These are phyloP conservation scores for Zhengitettix transpicula DNA, from an alignment of 2,888 invertebrate genomes.

Conservation along the genomic window DNA sequence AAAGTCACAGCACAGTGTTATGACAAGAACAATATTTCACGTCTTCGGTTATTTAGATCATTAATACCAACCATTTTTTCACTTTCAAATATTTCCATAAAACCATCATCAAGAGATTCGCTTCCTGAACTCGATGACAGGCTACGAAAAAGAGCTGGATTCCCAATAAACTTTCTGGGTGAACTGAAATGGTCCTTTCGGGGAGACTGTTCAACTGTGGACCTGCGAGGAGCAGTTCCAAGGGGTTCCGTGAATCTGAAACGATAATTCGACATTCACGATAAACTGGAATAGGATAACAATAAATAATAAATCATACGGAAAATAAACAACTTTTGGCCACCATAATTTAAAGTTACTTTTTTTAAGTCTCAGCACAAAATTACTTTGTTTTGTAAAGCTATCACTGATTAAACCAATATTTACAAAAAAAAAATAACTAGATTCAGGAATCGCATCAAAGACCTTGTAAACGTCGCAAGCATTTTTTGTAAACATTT, in stretches of 20 bases:
- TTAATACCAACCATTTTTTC: slow-evolving; percentile 26
- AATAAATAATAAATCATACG: no score
- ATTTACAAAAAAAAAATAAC: no score
- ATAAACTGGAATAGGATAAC: background rate
- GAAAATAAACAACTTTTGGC: background rate
- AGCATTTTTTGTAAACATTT: no score
- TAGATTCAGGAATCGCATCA: no score
- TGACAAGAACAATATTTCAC: background rate
- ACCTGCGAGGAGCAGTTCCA: slow-evolving; percentile 24
- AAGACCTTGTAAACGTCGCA: no score
- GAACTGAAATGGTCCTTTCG: slow-evolving; percentile 15
- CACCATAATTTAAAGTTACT: no score
- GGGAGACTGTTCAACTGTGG: slow-evolving; percentile 11
- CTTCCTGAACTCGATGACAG: slow-evolving; percentile 33
- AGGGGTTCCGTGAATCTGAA: slow-evolving; percentile 27
- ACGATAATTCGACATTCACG: background rate
- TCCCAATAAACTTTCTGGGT: background rate
- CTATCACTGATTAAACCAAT: no score
- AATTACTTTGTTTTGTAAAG: no score
- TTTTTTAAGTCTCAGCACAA: no score
- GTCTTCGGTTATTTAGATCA: background rate
- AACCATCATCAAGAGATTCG: slow-evolving; percentile 46
- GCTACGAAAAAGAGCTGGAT: slow-evolving; percentile 26
- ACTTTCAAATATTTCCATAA: slow-evolving; percentile 42
- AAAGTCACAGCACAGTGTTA: background rate